Conservation (phyloP, 2,888 invertebrate genomes). For the Corythucha ciliata region DNA sequence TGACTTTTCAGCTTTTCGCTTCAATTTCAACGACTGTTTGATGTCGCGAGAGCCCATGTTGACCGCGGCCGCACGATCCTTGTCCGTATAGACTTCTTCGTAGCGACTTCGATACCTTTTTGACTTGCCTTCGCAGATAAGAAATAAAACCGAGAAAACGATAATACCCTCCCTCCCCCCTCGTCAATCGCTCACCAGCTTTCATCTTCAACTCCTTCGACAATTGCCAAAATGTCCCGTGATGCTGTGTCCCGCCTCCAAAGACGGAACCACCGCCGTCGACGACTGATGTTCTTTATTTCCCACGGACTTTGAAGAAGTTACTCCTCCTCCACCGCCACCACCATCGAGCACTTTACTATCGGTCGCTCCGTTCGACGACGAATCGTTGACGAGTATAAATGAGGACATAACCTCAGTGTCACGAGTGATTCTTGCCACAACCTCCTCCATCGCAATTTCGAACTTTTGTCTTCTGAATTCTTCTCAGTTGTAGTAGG, state of each 20-base stretch:
- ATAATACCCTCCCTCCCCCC: neutral
- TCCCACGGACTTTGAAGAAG: no score
- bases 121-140: no score
- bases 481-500: no score
- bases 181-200: constrained; percentile 24
- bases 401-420: constrained; percentile 72
- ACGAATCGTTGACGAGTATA: constrained; percentile 43
- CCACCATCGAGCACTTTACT: no score
- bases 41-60: constrained; percentile 76
- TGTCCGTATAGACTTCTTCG: constrained; percentile 80
- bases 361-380: no score
- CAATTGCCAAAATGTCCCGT: constrained; percentile 36
- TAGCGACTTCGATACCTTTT: constrained; percentile 31
- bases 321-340: neutral
- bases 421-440: constrained; percentile 31
- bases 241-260: constrained; percentile 27
- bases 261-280: constrained; percentile 4
- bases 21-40: constrained; percentile 70
- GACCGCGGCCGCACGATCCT: constrained; percentile 82
- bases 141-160: constrained; percentile 16
- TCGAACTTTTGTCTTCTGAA: no score
- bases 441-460: constrained; percentile 14
- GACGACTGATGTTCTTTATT: constrained; percentile 11
- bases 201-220: constrained; percentile 34
- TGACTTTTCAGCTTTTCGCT: constrained; percentile 66